These are phyloP conservation scores for Erpornis zantholeuca DNA, from an alignment of 2,113 vertebrate species.

Conservation along the genomic window DNA sequence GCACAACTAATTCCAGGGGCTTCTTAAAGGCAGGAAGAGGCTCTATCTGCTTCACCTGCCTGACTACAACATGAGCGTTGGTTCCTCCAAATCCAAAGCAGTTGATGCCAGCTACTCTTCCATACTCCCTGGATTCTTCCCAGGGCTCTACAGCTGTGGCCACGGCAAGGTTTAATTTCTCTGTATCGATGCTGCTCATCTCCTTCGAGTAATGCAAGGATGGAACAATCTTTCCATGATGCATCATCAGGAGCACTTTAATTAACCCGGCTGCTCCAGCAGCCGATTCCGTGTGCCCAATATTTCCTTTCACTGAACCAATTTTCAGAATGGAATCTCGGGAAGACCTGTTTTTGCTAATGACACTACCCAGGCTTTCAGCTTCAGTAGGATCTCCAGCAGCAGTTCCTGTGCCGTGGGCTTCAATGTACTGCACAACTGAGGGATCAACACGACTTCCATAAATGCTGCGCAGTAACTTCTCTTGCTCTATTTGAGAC, in stretches of 20 bases:
- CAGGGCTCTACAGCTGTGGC: constrained; percentile 74
- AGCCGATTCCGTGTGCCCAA: constrained; percentile 85
- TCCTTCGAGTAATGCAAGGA: constrained; percentile 81
- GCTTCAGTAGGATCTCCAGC: constrained; percentile 79
- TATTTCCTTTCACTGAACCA: constrained; percentile 85
- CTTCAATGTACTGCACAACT: constrained; percentile 80
- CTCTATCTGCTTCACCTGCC: constrained; percentile 62
- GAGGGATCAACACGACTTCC: constrained; percentile 61
- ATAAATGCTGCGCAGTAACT: constrained; percentile 78
- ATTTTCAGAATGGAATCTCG: constrained; percentile 62
- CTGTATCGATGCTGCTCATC: constrained; percentile 71
- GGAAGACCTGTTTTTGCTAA: constrained; percentile 67
- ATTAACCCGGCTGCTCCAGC: constrained; percentile 84
- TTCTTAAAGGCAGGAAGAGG: constrained; percentile 3
- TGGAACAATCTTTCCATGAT: constrained; percentile 81
- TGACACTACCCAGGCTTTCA: constrained; percentile 70
- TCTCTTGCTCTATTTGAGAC: constrained; percentile 75
- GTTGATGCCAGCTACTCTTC: constrained; percentile 82
- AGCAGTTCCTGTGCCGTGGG: constrained; percentile 82
- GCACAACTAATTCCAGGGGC: constrained; percentile 71
- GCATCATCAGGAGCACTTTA: constrained; percentile 91
- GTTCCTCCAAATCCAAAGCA: constrained; percentile 90
- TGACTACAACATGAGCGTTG: constrained; percentile 82
- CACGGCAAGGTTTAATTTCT: constrained; percentile 74
- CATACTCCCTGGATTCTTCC: constrained; percentile 60